Percentiles rank a stretch among this genome's conserved stretches.
phyloP scores from a whole-genome alignment of 2,888 invertebrate species.

The Eudasyphora cyanicolor region DNA sequence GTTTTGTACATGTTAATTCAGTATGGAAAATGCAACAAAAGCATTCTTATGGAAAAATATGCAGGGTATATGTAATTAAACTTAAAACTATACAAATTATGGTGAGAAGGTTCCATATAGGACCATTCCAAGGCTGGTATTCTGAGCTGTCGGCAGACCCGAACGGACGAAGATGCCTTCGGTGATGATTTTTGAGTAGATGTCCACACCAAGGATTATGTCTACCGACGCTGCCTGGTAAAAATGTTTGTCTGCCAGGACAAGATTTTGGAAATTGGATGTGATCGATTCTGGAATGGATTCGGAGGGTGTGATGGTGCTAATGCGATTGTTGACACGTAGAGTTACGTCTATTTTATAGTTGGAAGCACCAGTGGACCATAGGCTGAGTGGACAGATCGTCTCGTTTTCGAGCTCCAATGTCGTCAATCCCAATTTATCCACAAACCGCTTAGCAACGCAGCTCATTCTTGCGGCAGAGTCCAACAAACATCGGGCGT shows the following conservation, averaged over 20 bases:
- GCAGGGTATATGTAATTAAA: too few relatives aligned
- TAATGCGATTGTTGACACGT: conserved; percentile 7
- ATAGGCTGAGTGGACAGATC: conserved; percentile 1
- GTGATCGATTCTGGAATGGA: conserved; percentile 4
- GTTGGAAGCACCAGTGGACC: not conserved
- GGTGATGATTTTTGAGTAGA: too few relatives aligned
- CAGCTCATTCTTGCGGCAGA: conserved; percentile 3
- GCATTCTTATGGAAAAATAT: too few relatives aligned
- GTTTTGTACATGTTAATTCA: too few relatives aligned
- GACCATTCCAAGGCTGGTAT: too few relatives aligned
- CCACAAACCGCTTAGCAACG: not conserved
- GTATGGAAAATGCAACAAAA: too few relatives aligned
- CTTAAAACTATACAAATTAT: too few relatives aligned
- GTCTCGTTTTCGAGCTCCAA: not conserved
- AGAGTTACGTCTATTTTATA: conserved; percentile 21
- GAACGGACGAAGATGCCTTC: too few relatives aligned
- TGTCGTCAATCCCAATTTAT: too few relatives aligned
- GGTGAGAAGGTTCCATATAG: too few relatives aligned
- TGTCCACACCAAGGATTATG: too few relatives aligned
- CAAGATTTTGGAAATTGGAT: not conserved
- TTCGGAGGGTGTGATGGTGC: not conserved
- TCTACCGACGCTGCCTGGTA: not conserved
- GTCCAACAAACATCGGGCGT: conserved; percentile 24
- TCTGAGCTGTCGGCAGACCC: too few relatives aligned
- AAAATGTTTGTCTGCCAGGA: conserved; percentile 25